Conservation (phyloP, 1,140 invertebrate species). For the Antheraea pernyi region DNA sequence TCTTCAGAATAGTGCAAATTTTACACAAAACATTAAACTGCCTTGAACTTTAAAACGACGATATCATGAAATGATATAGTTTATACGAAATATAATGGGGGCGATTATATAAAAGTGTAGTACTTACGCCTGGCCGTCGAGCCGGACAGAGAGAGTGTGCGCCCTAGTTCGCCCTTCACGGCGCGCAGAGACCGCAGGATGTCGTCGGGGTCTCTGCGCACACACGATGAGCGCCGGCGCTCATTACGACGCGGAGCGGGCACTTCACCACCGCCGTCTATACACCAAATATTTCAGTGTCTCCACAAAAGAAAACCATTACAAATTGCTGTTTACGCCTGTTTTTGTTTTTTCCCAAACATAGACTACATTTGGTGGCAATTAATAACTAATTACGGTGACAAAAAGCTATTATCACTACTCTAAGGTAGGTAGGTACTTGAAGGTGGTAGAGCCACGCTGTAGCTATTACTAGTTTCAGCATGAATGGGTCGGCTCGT, state of each 20-base stretch:
- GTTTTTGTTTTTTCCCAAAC: too few species aligned
- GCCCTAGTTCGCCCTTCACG: slow-evolving; percentile 88
- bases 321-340: too few species aligned
- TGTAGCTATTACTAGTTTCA: too few species aligned
- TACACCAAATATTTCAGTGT: not conserved
- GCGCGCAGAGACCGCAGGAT: slow-evolving; percentile 88
- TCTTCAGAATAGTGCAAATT: too few species aligned
- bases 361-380: too few species aligned
- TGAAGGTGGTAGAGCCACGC: too few species aligned
- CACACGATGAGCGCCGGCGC: slow-evolving; percentile 87
- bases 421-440: too few species aligned
- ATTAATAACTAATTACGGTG: too few species aligned
- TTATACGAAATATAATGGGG: not conserved
- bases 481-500: too few species aligned
- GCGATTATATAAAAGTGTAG: not conserved
- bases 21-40: too few species aligned
- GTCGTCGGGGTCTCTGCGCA: slow-evolving; percentile 89
- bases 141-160: slow-evolving; percentile 88
- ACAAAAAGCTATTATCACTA: too few species aligned
- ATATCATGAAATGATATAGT: not conserved
- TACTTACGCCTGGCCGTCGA: slow-evolving; percentile 73
- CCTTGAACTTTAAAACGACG: not conserved
- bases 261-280: slow-evolving; percentile 42
- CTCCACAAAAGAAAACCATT: not conserved
- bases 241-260: slow-evolving; percentile 78